These are phyloP conservation scores for Syrmaticus mikado DNA, from an alignment of 2,113 vertebrate genomes.

Conservation along the genomic window DNA sequence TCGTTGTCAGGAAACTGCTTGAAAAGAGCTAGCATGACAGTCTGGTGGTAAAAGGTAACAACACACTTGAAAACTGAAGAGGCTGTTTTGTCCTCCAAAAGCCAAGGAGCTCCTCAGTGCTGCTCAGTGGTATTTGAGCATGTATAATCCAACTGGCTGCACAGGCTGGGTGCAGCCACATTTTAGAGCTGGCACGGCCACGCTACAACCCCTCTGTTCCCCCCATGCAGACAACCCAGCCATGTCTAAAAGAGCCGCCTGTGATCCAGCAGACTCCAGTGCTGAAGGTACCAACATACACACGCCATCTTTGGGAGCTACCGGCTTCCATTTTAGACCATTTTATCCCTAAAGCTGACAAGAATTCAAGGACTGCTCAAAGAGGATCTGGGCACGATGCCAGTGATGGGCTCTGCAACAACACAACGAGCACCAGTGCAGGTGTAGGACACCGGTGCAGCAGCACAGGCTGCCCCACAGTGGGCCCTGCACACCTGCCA, in stretches of 20 bases:
- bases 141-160: background rate
- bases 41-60: background rate
- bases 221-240: background rate
- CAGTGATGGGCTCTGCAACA: fast-evolving
- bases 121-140: background rate
- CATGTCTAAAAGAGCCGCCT: background rate
- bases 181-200: background rate
- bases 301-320: fast-evolving
- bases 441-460: no score
- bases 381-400: background rate
- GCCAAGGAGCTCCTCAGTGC: background rate
- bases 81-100: background rate
- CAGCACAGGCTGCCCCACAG: background rate
- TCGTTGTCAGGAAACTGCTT: background rate
- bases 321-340: background rate
- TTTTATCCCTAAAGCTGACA: background rate
- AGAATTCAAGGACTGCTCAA: background rate
- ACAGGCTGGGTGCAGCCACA: fast-evolving
- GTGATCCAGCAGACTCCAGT: background rate
- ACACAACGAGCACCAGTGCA: fast-evolving
- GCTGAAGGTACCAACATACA: background rate
- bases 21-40: background rate
- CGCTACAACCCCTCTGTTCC: background rate
- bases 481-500: background rate
- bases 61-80: background rate